These are phyloP conservation scores for cattle (Bos taurus) DNA, from an alignment of 2,113 vertebrate genomes.

Conservation along the genomic window ARS-UCD2.0 NC_037338.1:71343501-71344000, in stretches of 20 bases:
- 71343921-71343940: background rate
- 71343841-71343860: background rate
- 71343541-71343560: constrained; percentile 18
- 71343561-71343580: background rate
- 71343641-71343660: background rate
- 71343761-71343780: background rate
- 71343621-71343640: background rate
- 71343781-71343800: fast-evolving
- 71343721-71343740: background rate
- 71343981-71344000: background rate
- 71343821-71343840: background rate
- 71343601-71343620: background rate
- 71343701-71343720: fast-evolving
- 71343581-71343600: background rate
- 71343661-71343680: background rate
- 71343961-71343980: too few relatives aligned
- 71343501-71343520: constrained; percentile 64
- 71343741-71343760: fast-evolving
- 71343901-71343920: background rate
- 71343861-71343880: background rate
- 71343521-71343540: constrained; percentile 40
- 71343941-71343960: background rate
- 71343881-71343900: background rate
- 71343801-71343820: background rate
- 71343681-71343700: background rate